Base-by-base conservation (phyloP, 2,113 vertebrate species). In the Galeopterus variegatus region DNA sequence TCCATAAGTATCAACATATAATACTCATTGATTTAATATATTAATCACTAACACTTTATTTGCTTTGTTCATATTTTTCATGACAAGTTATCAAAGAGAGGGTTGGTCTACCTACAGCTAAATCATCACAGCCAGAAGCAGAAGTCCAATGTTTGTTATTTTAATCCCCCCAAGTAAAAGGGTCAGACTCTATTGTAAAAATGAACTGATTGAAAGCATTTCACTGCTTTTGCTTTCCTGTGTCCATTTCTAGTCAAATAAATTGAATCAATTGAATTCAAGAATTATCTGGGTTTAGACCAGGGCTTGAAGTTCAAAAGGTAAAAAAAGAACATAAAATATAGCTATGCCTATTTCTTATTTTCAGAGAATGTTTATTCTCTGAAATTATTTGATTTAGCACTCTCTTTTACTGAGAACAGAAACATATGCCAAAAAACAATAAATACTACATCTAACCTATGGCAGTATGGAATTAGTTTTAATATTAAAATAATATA, bases 1-100 rank as follows among this genome's bases (percentile, higher is more conserved):
- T 23, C 45, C 12, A 0, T 26, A 17, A 18, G 15, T 6, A n/a
- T 7, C 17, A 45, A 23, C 8, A 0, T 3, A 3, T 11, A 41
- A 14, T 14, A 11, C 15, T 28, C 84, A 41, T 41, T 41, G 3
- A 41, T 54, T 60, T 50, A 8, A 19, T 45, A 14, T 31, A 8
- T 6, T 21, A 45, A 45, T 21, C 17, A 1, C 23, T 13, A 58
- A 13, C 26, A 17, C 13, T 9, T 54, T 3, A 31, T 26, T 69
- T 5, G 7, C 65, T 70, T 69, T 54, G 15, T 56, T 75, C 54
- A 4, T 12, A 6, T 54, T 60, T 73, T 33, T 54, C 26, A 4
- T 2, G 41, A 50, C 52, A 11, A 6, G 1, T 48, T 69, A 48
- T 58, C 50, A 8, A 45, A 48, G 7, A 14, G 36, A 41, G 13